Evolutionary conservation across 2,888 invertebrate species (phyloP), one percentile per base, ranked within the genome.

Genomic region (Seira sanloemensis): DNA sequence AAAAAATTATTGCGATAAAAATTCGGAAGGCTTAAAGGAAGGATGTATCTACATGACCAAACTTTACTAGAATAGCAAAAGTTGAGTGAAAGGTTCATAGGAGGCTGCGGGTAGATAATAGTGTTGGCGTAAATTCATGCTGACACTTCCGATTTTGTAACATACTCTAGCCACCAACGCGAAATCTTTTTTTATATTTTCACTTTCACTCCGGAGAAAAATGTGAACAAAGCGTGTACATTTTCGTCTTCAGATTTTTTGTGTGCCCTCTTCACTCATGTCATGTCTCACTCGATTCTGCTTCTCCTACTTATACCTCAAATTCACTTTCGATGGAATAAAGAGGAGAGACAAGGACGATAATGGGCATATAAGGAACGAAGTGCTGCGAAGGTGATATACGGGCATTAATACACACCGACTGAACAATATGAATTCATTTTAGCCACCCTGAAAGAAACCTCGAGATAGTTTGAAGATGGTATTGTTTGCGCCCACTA

Each of bases 71-170:
- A 74, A 74, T 74, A 75, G 65, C 66, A 2, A 9, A 66, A n/a
- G n/a, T 75, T 5, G 66, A 66, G 75, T 46, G 66, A 24, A 66
- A 66, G 58, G n/a, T 72, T 72, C 16, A 24, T 54, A 23, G 2
- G 12, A 23, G n/a, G 62, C 19, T 7, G 19, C 2, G 62, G 24
- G n/a, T 25, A 24, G 25, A 24, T 24, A 19, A 27, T 27, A 26
- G 1, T 23, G 23, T 66, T 37, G 37, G 23, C 23, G 18, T 68
- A 2, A 26, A 37, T 37, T 76, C 67, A 7, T 78, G 66, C 78
- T 78, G 78, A 78, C 78, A 72, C 78, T 78, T 78, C 50, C 71
- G 78, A 78, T 78, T 78, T 65, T 78, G 65, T 78, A 62, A 78
- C 69, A 69, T 65, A 21, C 62, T 69, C 71, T 21, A 58, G 65